A percentile compares a stretch with the other conserved stretches of the same genome.
Conservation (phyloP, 2,113 vertebrate genomes). For the Neoarius graeffei region DNA sequence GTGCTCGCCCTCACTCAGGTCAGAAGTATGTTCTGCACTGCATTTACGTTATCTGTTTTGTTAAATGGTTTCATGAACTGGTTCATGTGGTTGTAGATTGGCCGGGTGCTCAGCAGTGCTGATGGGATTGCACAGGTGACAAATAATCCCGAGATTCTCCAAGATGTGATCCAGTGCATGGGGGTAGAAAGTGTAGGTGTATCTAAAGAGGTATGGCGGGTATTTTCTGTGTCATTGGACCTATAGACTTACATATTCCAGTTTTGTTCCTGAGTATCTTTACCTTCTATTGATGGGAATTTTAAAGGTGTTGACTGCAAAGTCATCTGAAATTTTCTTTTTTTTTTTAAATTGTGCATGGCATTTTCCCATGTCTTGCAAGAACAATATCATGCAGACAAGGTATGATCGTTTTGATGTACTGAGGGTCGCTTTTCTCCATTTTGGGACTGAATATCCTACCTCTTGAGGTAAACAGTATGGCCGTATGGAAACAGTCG, state of each 20-base stretch:
- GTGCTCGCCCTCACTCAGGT: slow-evolving; percentile 88
- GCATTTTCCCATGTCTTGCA: too few species aligned
- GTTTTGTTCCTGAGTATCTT: not conserved
- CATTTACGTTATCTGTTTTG: not conserved
- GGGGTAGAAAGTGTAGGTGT: slow-evolving; percentile 85
- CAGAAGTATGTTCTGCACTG: not conserved
- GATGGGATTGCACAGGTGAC: slow-evolving; percentile 80
- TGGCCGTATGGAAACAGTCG: too few species aligned
- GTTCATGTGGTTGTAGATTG: slow-evolving; percentile 71
- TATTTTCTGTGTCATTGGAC: not conserved
- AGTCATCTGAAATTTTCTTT: too few species aligned
- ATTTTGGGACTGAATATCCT: too few species aligned
- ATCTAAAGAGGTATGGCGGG: slow-evolving; percentile 82
- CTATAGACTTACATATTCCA: not conserved
- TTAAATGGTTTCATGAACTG: too few species aligned
- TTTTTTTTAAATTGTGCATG: too few species aligned
- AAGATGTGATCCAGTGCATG: slow-evolving; percentile 82
- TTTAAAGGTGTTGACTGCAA: too few species aligned
- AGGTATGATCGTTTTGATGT: too few species aligned
- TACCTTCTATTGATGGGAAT: not conserved
- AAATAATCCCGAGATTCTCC: slow-evolving; percentile 77
- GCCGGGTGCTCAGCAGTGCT: slow-evolving; percentile 80
- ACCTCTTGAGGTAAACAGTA: too few species aligned
- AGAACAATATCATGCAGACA: too few species aligned
- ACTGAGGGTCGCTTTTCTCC: too few species aligned